Evolutionary conservation across 2,888 invertebrate species (phyloP), one percentile per base, ranked within the genome.

Genomic region (Metopia argyrocephala): DNA sequence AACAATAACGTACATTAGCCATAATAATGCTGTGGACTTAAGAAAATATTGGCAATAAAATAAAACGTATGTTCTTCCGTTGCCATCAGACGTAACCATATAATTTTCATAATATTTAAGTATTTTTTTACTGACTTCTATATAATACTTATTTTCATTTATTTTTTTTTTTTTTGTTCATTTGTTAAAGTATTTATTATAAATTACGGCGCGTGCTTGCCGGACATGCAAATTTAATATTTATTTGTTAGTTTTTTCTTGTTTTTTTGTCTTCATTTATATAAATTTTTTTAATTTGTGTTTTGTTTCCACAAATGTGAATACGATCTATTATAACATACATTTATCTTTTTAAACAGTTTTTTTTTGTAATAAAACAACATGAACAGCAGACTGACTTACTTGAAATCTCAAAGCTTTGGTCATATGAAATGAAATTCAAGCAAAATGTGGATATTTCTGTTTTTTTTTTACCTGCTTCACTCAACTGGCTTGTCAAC

Each of bases 181-280:
- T 54, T 28, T 54, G 66, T 46, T 78, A 31, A 78, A 78, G 54
- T 78, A 78, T 78, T 73, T 78, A 68, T 73, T 79, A 59, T 79
- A 65, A 79, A 69, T 75, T 79, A 66, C 52, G 75, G 75, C 79
- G 75, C 79, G 79, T 79, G 79, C 65, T 70, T 61, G 38, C 70
- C 79, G 75, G 79, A 75, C 79, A 75, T 75, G 70, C 79, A 79
- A 79, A 79, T 75, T 31, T 69, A 64, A 74, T 54, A 71, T 20
- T 31, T 12, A 7, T 38, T 38, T 9, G 9, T 15, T 38, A 12
- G 38, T 9, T 38, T 9, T 38, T 38, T 38, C 15, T 38, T 38
- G 12, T 38, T 38, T 15, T 38, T 9, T 31, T 31, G 12, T 9
- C 12, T 7, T 31, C 12, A 0, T 31, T 27, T 27, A 0, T 56